phyloP scores from a whole-genome alignment of 2,797 vertebrate genomes.

The Anabacerthia variegaticeps region DNA sequence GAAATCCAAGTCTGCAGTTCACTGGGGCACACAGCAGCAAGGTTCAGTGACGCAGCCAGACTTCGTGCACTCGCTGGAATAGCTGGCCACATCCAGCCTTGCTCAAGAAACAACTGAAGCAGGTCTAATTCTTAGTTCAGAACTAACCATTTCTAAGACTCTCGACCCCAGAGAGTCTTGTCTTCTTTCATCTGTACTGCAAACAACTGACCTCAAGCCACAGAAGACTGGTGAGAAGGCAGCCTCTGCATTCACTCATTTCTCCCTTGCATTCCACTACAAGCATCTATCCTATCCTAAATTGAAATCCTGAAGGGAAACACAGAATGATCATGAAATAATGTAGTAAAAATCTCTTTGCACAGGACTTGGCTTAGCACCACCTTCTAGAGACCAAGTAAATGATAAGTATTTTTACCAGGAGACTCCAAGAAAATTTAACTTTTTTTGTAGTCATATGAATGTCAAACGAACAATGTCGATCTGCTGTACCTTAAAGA shows the following conservation, averaged over 20 bases:
- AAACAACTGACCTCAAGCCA: not conserved
- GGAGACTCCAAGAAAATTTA: not conserved
- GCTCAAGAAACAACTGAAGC: not conserved
- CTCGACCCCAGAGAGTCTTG: not conserved
- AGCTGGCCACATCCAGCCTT: not conserved
- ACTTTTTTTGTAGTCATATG: not conserved
- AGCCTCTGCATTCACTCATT: not conserved
- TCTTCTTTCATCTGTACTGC: not conserved
- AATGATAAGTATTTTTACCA: not conserved
- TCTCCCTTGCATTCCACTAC: not conserved
- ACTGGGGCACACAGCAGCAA: not conserved
- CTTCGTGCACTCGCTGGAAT: not conserved
- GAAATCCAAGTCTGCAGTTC: not conserved
- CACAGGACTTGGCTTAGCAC: not conserved
- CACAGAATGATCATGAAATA: not conserved
- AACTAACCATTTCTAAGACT: not conserved
- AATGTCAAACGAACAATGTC: not conserved
- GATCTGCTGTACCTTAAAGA: not conserved
- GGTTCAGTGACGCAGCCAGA: accelerated
- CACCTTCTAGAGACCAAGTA: not conserved
- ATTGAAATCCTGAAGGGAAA: not conserved
- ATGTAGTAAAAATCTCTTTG: not conserved
- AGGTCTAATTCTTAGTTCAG: not conserved
- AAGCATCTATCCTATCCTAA: not conserved
- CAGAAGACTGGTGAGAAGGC: not conserved